Evolutionary conservation across 2,113 vertebrate genomes (phyloP), one percentile per base, ranked within the genome.

Genomic region (Plotosus lineatus): DNA sequence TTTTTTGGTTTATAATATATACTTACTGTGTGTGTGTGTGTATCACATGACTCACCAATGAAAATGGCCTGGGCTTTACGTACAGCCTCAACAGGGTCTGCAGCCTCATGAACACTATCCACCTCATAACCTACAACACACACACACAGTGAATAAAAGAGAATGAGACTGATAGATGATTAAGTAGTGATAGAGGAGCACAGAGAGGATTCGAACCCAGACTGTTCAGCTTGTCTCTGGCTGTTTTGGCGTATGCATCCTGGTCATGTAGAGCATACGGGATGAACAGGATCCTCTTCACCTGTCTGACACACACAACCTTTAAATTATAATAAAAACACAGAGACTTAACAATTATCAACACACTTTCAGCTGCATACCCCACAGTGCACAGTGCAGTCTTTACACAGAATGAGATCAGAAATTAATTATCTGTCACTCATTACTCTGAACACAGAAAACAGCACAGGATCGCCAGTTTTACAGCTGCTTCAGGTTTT

Each of bases 91-190:
- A 93, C 89, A 0, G 95, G 95, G 85, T 96, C 91, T 2, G 86
- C n/a, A 12, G 92, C 91, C 83, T 96, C 94, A 2, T 96, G 95
- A 87, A 96, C 93, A 75, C 95, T 92, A 83, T 96, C 94, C 71
- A 97, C 80, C 23, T 92, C 92, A 42, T 95, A 97, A 75, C 95
- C 95, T 96, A 19, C 42, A 44, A 66, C 63, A 40, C 36, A 65
- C 63, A 40, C 38, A 36, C 11, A 63, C 0, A 53, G 11, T 68
- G 23, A 4, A 58, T 36, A 6, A 14, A 23, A 44, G 51, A n/a
- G 72, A 82, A 61, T 44, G 8, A 38, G 44, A 3, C 0, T 9
- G 28, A 26, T 6, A 51, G 15, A 12, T 42, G 31, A 14, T 12
- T 38, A 6, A 46, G 58, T 38, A 44, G 21, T 7, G 7, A 46